Conservation (phyloP, 2,113 vertebrate species). For the Thamnaconus septentrionalis region DNA sequence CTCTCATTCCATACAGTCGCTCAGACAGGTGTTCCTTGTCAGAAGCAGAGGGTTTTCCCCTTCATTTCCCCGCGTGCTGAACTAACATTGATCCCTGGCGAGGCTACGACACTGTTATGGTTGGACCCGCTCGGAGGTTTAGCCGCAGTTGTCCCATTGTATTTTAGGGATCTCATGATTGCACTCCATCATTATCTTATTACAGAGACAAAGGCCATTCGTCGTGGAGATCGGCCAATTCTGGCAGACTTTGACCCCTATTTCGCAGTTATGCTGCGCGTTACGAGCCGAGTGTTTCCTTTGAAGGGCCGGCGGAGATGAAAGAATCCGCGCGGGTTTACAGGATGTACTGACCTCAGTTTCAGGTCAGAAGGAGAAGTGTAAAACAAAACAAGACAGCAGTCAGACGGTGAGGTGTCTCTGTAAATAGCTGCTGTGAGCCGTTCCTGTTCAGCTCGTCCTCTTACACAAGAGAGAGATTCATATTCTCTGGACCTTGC, state of each 20-base stretch:
- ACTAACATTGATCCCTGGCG: conserved; percentile 57
- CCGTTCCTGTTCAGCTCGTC: no score
- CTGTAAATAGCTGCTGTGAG: no score
- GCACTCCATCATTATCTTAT: conserved; percentile 30
- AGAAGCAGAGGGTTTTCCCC: conserved; percentile 52
- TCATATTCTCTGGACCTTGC: no score
- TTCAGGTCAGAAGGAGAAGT: background rate
- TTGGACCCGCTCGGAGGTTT: conserved; percentile 52
- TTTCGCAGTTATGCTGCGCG: background rate
- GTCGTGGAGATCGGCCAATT: background rate
- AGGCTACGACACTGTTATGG: conserved; percentile 50
- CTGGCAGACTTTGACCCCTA: no score
- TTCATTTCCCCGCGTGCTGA: conserved; percentile 41
- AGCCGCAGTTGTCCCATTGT: conserved; percentile 38
- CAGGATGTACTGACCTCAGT: background rate
- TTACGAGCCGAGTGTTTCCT: background rate
- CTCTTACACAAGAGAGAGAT: no score
- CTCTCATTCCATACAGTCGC: conserved; percentile 48
- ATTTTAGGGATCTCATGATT: background rate
- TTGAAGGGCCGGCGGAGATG: background rate
- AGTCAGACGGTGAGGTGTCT: background rate
- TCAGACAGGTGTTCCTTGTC: conserved; percentile 69
- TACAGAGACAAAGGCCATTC: conserved; percentile 3
- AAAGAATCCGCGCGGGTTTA: background rate
- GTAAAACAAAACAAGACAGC: background rate